Conservation (phyloP, 2,888 invertebrate species). For the Eurytoma adleriae region DNA sequence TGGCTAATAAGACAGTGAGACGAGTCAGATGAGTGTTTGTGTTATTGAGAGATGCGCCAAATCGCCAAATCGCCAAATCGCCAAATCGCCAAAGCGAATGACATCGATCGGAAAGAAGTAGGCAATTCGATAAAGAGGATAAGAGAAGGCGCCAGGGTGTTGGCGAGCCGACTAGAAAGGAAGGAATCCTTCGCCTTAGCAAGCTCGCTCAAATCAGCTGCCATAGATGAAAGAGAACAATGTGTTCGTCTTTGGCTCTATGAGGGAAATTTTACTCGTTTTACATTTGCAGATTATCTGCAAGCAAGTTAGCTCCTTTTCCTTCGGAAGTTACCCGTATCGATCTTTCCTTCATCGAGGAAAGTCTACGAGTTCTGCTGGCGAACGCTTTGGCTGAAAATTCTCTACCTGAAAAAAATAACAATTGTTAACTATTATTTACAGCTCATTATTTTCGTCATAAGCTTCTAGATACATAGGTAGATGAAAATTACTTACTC, state of each 20-base stretch:
- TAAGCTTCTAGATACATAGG: too few relatives aligned
- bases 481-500: background rate
- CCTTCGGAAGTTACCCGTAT: background rate
- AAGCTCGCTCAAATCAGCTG: too few relatives aligned
- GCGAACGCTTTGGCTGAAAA: constrained; percentile 59
- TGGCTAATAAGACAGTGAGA: too few relatives aligned
- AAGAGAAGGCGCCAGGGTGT: background rate
- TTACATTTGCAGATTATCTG: background rate
- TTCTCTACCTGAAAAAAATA: constrained; percentile 51
- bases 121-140: background rate
- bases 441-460: background rate
- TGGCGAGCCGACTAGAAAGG: too few relatives aligned
- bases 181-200: too few relatives aligned
- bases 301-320: background rate
- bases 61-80: too few relatives aligned
- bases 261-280: constrained; percentile 1
- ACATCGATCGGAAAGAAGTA: background rate
- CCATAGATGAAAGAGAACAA: constrained; percentile 42
- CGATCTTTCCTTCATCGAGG: background rate
- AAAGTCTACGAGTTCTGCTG: constrained; percentile 50
- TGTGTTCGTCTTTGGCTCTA: constrained; percentile 36
- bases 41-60: too few relatives aligned
- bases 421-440: background rate
- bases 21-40: too few relatives aligned
- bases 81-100: too few relatives aligned